Conservation (phyloP, 23 tunicate species). For the Styela clava region DNA sequence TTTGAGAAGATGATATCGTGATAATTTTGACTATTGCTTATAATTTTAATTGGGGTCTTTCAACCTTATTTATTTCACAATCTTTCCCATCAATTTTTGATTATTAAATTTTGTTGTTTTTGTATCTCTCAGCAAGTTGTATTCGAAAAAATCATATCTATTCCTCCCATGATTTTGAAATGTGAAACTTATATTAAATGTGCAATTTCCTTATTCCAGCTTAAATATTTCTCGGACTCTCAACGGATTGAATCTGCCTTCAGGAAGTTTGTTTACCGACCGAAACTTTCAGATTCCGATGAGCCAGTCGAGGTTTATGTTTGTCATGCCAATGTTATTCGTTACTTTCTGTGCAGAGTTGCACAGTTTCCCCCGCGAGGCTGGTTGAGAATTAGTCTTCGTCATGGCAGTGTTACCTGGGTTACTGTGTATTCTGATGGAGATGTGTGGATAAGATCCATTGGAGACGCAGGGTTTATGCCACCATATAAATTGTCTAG, state of each 20-base stretch:
- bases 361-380: constrained; percentile 76
- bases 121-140: too few species aligned
- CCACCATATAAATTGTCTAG: constrained; percentile 8
- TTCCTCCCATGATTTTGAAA: too few species aligned
- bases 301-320: constrained; percentile 57
- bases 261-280: constrained; percentile 76
- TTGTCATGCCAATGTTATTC: constrained; percentile 97
- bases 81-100: too few species aligned
- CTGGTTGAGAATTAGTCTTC: constrained; percentile 74
- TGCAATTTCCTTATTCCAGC: constrained; percentile 1
- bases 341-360: constrained; percentile 77
- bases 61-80: too few species aligned
- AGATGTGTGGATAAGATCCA: constrained; percentile 29
- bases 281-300: constrained; percentile 32
- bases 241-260: constrained; percentile 84
- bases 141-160: too few species aligned
- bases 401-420: constrained; percentile 84
- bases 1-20: too few species aligned
- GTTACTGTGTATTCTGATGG: constrained; percentile 66
- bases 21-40: too few species aligned
- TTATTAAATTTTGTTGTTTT: too few species aligned
- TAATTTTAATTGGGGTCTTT: too few species aligned
- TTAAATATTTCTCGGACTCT: constrained; percentile 41
- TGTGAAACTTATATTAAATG: too few species aligned
- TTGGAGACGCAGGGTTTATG: constrained; percentile 53